phyloP scores from a whole-genome alignment of 2,888 invertebrate genomes.

The Tetramorium bicarinatum region DNA sequence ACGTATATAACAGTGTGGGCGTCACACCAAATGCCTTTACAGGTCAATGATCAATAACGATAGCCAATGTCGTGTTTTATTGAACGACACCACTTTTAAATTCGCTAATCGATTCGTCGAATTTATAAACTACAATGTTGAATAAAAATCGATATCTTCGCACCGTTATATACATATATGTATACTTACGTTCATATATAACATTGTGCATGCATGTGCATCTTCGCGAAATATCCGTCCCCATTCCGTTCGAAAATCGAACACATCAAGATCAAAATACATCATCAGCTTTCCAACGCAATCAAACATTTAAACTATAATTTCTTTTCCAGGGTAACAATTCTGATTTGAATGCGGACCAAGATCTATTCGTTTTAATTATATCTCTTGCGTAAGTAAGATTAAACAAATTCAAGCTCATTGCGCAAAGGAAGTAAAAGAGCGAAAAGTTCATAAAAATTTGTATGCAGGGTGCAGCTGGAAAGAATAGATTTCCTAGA shows the following conservation, averaged over 20 bases:
- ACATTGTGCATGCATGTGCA: background rate
- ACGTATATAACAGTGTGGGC: background rate
- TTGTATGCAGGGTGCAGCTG: background rate
- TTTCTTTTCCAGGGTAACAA: background rate
- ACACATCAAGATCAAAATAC: background rate
- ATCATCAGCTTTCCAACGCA: background rate
- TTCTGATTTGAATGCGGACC: background rate
- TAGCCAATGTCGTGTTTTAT: constrained; percentile 37
- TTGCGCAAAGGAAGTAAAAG: background rate
- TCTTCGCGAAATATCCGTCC: background rate
- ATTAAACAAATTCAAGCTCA: background rate
- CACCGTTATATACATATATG: background rate
- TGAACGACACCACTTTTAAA: constrained; percentile 24
- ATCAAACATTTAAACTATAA: background rate
- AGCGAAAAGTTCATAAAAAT: background rate
- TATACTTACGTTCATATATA: background rate
- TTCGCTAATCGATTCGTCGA: constrained; percentile 10
- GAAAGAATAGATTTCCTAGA: background rate
- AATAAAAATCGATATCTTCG: background rate
- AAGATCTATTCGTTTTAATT: background rate
- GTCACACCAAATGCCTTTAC: constrained; percentile 25
- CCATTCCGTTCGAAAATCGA: background rate
- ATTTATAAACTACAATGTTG: background rate
- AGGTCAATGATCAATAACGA: constrained; percentile 41
- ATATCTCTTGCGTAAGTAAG: background rate